Percentiles rank a stretch among this genome's conserved stretches.
Conservation (phyloP, 2,888 invertebrate species). For the Ochropleura leucogaster region DNA sequence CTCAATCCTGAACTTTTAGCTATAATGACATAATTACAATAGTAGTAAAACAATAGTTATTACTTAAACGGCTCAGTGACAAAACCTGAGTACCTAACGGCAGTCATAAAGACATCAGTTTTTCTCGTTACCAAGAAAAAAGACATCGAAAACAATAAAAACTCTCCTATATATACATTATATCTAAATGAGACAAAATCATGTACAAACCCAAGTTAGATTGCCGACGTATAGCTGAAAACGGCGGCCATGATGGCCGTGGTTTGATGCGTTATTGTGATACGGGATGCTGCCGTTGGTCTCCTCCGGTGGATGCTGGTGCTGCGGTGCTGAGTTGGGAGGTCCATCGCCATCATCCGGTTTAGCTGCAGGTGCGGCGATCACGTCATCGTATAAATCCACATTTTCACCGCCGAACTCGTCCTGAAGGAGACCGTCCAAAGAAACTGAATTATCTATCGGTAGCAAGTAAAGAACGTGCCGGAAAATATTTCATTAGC, state of each 20-base stretch:
- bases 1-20: slow-evolving; percentile 41
- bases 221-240: slow-evolving; percentile 99
- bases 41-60: slow-evolving; percentile 49
- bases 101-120: slow-evolving; percentile 65
- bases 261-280: slow-evolving; percentile 93
- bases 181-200: slow-evolving; percentile 83
- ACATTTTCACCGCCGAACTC: slow-evolving; percentile 96
- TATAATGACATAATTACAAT: slow-evolving; percentile 43
- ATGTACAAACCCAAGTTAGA: slow-evolving; percentile 97
- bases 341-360: slow-evolving; percentile 91
- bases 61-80: slow-evolving; percentile 48
- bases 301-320: slow-evolving; percentile 91
- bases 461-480: background rate
- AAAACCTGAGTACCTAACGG: slow-evolving; percentile 66
- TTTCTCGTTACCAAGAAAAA: slow-evolving; percentile 68
- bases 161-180: slow-evolving; percentile 84
- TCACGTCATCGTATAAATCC: slow-evolving; percentile 98
- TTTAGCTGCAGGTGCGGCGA: slow-evolving; percentile 93
- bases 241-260: slow-evolving; percentile 94
- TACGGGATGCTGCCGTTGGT: slow-evolving; percentile 93
- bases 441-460: slow-evolving; percentile 40
- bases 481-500: slow-evolving; percentile 33
- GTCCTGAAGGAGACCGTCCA: slow-evolving; percentile 90
- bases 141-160: slow-evolving; percentile 74
- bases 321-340: slow-evolving; percentile 90